Conservation (phyloP, 2,113 vertebrate species). For the Motacilla tschutschensis region DNA sequence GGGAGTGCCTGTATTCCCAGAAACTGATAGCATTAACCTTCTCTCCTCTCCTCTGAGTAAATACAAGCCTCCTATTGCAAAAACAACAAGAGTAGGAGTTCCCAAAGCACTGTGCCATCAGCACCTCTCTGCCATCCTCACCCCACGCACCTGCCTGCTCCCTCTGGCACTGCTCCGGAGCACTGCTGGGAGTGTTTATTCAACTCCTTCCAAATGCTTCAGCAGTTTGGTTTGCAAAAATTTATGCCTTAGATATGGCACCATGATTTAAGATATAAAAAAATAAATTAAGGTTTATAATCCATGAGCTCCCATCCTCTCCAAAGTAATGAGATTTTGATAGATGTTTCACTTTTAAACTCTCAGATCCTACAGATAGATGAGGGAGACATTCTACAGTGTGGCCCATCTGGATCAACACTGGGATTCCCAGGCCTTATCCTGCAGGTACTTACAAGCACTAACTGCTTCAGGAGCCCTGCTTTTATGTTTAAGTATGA, state of each 20-base stretch:
- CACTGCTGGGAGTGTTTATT: neutral
- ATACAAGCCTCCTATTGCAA: conserved; percentile 49
- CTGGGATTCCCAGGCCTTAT: neutral
- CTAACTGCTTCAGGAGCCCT: neutral
- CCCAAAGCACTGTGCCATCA: conserved; percentile 18
- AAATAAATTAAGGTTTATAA: conserved; percentile 45
- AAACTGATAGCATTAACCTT: conserved; percentile 39
- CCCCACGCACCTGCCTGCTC: neutral
- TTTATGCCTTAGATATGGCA: conserved; percentile 1
- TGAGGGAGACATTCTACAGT: neutral
- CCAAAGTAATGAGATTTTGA: conserved; percentile 49
- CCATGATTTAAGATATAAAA: conserved; percentile 27
- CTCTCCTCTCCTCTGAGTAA: conserved; percentile 29
- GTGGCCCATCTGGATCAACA: neutral
- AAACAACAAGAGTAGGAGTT: conserved; percentile 39
- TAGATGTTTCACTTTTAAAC: conserved; percentile 18
- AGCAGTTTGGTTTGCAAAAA: conserved; percentile 19
- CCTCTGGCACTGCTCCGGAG: neutral
- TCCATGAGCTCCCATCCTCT: conserved; percentile 15
- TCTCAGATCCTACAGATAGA: neutral
- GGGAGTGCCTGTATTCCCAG: conserved; percentile 51
- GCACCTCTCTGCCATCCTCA: neutral
- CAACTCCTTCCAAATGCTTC: neutral
- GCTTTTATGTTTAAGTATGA: neutral
- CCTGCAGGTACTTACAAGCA: neutral